Evolutionary conservation across 2,797 vertebrate genomes (phyloP).

Genomic region (Atherinosoma microstoma): DNA sequence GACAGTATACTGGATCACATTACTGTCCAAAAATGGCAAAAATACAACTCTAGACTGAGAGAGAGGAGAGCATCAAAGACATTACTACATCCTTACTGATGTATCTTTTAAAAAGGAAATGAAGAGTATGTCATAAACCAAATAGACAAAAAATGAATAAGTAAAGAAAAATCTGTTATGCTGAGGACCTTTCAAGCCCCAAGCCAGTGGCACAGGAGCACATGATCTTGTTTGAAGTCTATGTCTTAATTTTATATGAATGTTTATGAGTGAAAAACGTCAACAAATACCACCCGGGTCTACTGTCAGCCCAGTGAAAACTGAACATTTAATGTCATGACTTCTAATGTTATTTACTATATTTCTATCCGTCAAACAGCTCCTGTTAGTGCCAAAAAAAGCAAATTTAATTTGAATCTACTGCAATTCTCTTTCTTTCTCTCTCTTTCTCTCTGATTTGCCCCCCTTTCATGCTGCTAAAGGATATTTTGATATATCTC

Average conservation of each 20-base stretch:
- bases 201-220: not conserved
- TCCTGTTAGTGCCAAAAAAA: not conserved
- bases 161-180: not conserved
- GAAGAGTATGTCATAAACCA: not conserved
- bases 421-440: not conserved
- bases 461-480: not conserved
- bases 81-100: not conserved
- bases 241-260: conserved; percentile 21
- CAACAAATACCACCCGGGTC: conserved; percentile 21
- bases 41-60: not conserved
- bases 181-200: not conserved
- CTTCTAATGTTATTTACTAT: not conserved
- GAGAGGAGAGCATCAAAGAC: not conserved
- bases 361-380: not conserved
- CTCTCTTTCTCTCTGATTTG: too few relatives aligned
- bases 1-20: not conserved
- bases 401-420: not conserved
- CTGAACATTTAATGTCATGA: not conserved
- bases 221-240: conserved; percentile 19
- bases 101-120: not conserved
- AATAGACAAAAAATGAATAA: not conserved
- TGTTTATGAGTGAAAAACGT: conserved; percentile 6
- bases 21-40: conserved; percentile 8
- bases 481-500: not conserved
- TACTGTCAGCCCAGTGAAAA: not conserved